Conservation (phyloP, 37 sponge, comb jelly and placozoan species). For the Aphrocallistes beatrix region DNA sequence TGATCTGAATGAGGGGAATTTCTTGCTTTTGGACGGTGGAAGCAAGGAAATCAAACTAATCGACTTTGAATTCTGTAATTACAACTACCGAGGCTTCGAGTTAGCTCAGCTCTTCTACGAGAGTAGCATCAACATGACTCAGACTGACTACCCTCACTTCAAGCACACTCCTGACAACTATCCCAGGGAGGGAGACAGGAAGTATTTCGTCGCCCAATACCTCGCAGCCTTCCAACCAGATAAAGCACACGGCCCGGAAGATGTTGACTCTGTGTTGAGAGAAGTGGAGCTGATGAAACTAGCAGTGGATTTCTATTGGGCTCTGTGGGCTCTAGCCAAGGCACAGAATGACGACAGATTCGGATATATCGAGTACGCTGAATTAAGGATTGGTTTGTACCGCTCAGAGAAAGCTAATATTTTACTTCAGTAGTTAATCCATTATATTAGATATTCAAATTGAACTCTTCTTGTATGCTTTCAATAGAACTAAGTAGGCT, state of each 20-base stretch:
- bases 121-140: not conserved
- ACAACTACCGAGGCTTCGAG: not conserved
- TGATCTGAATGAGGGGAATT: not conserved
- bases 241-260: not conserved
- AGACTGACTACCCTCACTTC: not conserved
- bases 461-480: too few relatives aligned
- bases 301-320: slow-evolving; percentile 5
- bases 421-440: too few relatives aligned
- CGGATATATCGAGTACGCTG: not conserved
- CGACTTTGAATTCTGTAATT: not conserved
- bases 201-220: not conserved
- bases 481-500: too few relatives aligned
- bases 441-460: too few relatives aligned
- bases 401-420: not conserved
- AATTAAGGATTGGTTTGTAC: not conserved
- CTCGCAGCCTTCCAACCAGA: not conserved
- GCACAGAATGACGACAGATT: not conserved
- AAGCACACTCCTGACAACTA: not conserved
- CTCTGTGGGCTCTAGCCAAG: not conserved
- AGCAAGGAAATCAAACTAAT: not conserved
- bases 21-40: not conserved
- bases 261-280: not conserved
- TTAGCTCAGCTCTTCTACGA: slow-evolving; percentile 19
- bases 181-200: not conserved
- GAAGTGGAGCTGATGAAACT: not conserved